phyloP scores from a whole-genome alignment of 2,797 vertebrate species.

The Neosalanx taihuensis region DNA sequence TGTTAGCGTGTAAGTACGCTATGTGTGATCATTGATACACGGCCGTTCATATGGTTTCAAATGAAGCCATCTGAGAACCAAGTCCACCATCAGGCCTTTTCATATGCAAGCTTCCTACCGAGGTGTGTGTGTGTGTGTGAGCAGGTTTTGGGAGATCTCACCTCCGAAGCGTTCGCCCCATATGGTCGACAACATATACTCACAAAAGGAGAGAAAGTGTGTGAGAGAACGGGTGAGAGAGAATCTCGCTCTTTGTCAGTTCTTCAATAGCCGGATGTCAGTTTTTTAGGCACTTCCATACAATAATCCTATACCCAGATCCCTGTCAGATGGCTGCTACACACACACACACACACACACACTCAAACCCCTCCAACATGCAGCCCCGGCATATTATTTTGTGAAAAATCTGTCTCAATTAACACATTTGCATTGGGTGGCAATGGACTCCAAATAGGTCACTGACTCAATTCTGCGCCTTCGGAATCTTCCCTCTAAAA shows the following conservation, averaged over 20 bases:
- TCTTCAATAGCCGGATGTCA: slow-evolving; percentile 31
- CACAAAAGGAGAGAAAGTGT: slow-evolving; percentile 38
- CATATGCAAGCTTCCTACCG: slow-evolving; percentile 50
- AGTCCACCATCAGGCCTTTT: slow-evolving; percentile 66
- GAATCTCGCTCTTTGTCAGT: slow-evolving; percentile 59
- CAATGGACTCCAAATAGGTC: slow-evolving; percentile 81
- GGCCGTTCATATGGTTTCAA: slow-evolving; percentile 70
- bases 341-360: neutral
- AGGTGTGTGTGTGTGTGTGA: slow-evolving; percentile 39
- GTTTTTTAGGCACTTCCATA: slow-evolving; percentile 6
- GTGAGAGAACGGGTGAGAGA: slow-evolving; percentile 42
- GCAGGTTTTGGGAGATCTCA: slow-evolving; percentile 63
- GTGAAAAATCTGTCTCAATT: slow-evolving; percentile 80
- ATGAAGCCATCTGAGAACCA: slow-evolving; percentile 66
- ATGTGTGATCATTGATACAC: slow-evolving; percentile 58
- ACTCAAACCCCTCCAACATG: slow-evolving; percentile 25
- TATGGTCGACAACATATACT: slow-evolving; percentile 72
- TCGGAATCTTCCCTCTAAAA: slow-evolving; percentile 79
- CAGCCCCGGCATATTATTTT: slow-evolving; percentile 57
- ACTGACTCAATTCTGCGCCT: slow-evolving; percentile 75
- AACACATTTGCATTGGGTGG: slow-evolving; percentile 81
- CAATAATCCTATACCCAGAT: slow-evolving; percentile 44
- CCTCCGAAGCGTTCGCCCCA: slow-evolving; percentile 75
- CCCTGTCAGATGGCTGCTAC: slow-evolving; percentile 57
- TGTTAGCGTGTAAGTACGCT: slow-evolving; percentile 28